Evolutionary conservation across 1,140 invertebrate species (phyloP).

Genomic region (Bombus huntii): DNA sequence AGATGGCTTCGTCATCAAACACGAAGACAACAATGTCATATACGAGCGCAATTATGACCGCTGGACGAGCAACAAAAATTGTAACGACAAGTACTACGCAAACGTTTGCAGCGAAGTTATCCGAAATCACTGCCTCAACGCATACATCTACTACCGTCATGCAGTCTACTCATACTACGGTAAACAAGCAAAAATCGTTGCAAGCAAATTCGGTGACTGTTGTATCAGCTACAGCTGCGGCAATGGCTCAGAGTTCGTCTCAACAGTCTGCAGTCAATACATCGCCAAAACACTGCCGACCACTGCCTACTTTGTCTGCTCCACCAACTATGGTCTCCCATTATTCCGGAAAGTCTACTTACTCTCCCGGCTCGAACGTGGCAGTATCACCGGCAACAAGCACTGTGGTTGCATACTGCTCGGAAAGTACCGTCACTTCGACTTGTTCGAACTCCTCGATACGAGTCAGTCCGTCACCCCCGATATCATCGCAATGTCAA

Average conservation of each 20-base stretch:
- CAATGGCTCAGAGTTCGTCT: constrained; percentile 70
- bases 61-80: constrained; percentile 81
- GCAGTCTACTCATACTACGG: constrained; percentile 70
- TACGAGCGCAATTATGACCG: constrained; percentile 85
- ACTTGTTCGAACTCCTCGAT: constrained; percentile 63
- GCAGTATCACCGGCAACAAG: constrained; percentile 58
- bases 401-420: constrained; percentile 58
- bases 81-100: constrained; percentile 82
- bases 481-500: constrained; percentile 59
- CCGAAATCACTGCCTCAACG: constrained; percentile 81
- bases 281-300: constrained; percentile 83
- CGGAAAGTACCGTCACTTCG: constrained; percentile 54
- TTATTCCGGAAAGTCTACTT: constrained; percentile 78
- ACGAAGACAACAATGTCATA: constrained; percentile 86
- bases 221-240: constrained; percentile 69
- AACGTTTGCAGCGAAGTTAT: constrained; percentile 86
- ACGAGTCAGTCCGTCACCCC: constrained; percentile 74
- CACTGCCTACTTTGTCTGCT: constrained; percentile 82
- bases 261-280: constrained; percentile 73
- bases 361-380: constrained; percentile 65
- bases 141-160: constrained; percentile 70
- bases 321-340: constrained; percentile 76
- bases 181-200: constrained; percentile 69
- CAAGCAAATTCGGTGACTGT: constrained; percentile 65
- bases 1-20: constrained; percentile 80